Conservation (phyloP, 1,140 invertebrate species). For the Cydia pomonella region DNA sequence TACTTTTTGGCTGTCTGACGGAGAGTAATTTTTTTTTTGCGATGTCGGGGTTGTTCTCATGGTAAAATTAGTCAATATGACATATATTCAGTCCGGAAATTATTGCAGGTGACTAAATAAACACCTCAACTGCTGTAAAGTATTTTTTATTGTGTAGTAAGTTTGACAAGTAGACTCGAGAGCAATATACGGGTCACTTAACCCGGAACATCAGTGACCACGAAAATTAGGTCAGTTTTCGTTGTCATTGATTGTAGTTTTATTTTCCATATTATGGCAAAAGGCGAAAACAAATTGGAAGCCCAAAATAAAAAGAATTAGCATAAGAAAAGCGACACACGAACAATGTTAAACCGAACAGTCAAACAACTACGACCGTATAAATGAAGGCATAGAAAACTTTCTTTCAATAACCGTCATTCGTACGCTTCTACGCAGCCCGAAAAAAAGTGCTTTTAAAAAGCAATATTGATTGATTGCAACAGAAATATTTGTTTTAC, state of each 20-base stretch:
- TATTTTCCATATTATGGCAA: constrained; percentile 36
- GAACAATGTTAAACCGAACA: constrained; percentile 48
- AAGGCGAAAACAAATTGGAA: constrained; percentile 49
- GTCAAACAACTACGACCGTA: constrained; percentile 40
- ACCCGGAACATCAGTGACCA: too few species aligned
- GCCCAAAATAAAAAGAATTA: constrained; percentile 47
- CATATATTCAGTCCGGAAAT: too few species aligned
- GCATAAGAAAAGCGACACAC: constrained; percentile 57
- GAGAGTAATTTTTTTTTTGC: too few species aligned
- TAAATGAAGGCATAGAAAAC: not conserved
- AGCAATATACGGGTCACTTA: too few species aligned
- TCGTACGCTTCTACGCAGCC: constrained; percentile 1
- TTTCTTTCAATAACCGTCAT: not conserved
- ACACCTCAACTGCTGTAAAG: too few species aligned
- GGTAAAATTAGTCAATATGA: too few species aligned
- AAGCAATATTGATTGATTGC: not conserved
- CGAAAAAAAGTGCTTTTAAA: not conserved
- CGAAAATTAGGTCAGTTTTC: too few species aligned
- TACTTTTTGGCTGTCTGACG: too few species aligned
- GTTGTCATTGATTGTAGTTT: not conserved
- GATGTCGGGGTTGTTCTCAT: too few species aligned
- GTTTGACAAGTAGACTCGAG: not conserved
- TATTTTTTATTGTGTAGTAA: not conserved
- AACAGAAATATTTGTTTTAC: too few species aligned
- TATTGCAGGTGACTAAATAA: too few species aligned